Percentiles rank a stretch among this genome's conserved stretches.
phyloP scores from a whole-genome alignment of 2,797 vertebrate species.

The Vipera ursinii region DNA sequence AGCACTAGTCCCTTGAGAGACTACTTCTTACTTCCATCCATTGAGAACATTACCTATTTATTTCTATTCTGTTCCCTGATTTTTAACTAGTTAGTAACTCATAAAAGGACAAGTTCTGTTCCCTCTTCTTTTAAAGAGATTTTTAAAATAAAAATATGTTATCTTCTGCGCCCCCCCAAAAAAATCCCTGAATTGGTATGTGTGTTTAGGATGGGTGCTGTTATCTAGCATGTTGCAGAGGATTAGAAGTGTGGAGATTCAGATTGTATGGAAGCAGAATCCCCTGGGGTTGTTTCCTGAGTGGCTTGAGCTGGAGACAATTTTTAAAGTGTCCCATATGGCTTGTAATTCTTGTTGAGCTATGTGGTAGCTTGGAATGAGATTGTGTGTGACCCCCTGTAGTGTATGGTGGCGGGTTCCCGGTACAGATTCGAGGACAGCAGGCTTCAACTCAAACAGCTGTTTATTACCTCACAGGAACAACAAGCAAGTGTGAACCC shows the following conservation, averaged over 20 bases:
- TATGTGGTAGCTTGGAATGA: background rate
- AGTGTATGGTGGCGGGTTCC: too few relatives aligned
- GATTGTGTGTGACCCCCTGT: background rate
- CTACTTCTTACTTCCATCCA: background rate
- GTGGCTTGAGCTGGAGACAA: background rate
- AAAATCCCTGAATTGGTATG: background rate
- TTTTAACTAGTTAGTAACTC: background rate
- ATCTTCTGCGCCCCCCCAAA: background rate
- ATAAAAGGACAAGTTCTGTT: background rate
- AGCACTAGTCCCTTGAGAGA: background rate
- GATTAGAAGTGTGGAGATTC: background rate
- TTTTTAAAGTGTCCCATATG: background rate
- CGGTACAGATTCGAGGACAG: too few relatives aligned
- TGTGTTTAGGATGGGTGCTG: background rate
- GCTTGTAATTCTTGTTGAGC: background rate
- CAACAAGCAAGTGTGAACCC: too few relatives aligned
- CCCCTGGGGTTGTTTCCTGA: background rate
- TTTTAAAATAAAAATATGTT: background rate
- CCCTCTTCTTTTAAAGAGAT: background rate
- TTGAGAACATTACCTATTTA: background rate
- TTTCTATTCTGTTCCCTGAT: background rate
- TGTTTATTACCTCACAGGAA: too few relatives aligned
- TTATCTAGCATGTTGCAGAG: background rate
- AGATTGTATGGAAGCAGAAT: background rate
- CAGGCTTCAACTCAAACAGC: too few relatives aligned